A percentile compares a stretch with the other conserved stretches of the same genome.
Conservation (phyloP, 2,113 vertebrate genomes). For the Nesoenas mayeri region DNA sequence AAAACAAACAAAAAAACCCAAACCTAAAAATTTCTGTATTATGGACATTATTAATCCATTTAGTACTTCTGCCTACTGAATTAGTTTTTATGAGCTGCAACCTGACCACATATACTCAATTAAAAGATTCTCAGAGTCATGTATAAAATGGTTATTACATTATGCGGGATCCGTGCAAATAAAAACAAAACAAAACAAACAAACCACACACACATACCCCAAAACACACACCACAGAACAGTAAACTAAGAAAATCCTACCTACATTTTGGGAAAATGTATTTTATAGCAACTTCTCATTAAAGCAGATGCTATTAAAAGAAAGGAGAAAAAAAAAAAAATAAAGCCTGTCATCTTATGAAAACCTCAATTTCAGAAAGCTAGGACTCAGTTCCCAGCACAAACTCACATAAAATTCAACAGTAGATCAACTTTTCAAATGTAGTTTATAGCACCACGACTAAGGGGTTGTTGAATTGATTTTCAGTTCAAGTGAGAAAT, state of each 20-base stretch:
- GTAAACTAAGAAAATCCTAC: neutral
- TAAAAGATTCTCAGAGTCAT: neutral
- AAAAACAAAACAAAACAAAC: neutral
- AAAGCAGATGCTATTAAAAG: neutral
- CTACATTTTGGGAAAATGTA: neutral
- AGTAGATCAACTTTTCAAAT: constrained; percentile 55
- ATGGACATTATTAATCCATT: neutral
- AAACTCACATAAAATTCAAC: constrained; percentile 66
- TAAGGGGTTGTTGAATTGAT: constrained; percentile 71
- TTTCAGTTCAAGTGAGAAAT: constrained; percentile 76
- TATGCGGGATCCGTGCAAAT: neutral
- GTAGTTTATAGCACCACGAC: constrained; percentile 71
- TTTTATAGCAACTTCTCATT: neutral
- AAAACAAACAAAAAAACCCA: neutral
- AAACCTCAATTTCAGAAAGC: constrained; percentile 53
- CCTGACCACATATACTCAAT: neutral
- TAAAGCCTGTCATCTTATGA: neutral
- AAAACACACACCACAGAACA: neutral
- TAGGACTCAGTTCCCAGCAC: constrained; percentile 61
- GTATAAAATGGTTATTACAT: neutral
- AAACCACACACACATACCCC: neutral
- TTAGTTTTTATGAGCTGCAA: neutral
- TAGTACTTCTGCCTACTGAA: neutral
- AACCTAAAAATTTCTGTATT: neutral
- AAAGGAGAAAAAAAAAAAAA: constrained; percentile 1